Evolutionary conservation across 2,113 vertebrate species (phyloP).

Genomic region (Tupaia tana): DNA sequence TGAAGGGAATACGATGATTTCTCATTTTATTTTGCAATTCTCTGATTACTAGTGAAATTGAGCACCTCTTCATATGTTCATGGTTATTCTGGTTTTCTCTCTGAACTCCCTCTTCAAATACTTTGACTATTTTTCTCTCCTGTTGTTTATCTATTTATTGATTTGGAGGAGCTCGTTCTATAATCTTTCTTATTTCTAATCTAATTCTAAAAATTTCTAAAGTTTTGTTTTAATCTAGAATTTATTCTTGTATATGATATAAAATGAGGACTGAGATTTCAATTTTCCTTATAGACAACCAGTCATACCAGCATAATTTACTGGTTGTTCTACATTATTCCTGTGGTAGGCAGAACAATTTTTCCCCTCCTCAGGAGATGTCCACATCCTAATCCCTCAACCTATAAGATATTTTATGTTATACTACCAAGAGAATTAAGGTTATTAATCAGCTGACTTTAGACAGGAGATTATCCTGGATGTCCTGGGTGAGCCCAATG

Average conservation of each 20-base stretch:
- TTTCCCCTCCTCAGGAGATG: not conserved
- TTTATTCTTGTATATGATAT: not conserved
- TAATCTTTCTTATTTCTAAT: not conserved
- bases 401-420: too few species aligned
- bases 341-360: fast-evolving
- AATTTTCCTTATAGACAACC: not conserved
- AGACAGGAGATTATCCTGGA: not conserved
- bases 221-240: not conserved
- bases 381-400: not conserved
- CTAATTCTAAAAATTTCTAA: not conserved
- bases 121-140: not conserved
- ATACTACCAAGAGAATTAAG: not conserved
- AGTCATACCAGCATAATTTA: fast-evolving
- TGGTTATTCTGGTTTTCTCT: not conserved
- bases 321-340: not conserved
- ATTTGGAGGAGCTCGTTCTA: not conserved
- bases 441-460: too few species aligned
- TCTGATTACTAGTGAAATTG: not conserved
- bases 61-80: not conserved
- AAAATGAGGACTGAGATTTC: not conserved
- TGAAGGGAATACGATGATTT: too few species aligned
- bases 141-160: not conserved
- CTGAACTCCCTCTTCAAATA: not conserved
- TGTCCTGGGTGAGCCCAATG: too few species aligned
- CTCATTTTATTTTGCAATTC: not conserved